Evolutionary conservation across 1,140 invertebrate species (phyloP), one percentile per base, ranked within the genome.

Genomic region (Macrocentrus cingulum): DNA sequence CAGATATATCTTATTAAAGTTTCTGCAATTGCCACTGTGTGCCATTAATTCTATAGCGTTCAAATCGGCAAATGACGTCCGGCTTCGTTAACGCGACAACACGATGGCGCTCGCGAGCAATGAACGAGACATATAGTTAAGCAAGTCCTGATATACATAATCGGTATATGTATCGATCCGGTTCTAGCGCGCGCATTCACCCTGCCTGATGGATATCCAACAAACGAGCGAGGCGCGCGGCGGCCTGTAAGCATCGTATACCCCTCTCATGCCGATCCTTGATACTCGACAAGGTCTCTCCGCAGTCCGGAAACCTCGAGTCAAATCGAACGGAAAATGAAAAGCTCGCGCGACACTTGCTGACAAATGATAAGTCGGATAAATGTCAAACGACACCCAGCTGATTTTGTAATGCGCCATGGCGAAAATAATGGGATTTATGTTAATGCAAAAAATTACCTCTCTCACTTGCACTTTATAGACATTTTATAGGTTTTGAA

Each of bases 291-390:
- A 48, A 25, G 22, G 20, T 48, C 46, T 50, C 8, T 3, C 11
- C 56, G 58, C 44, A 25, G 39, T 59, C 46, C 51, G 22, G 56
- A 49, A 53, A 48, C 57, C 45, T 64, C 67, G 68, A 63, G 61
- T 67, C 67, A 77, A 80, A 77, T 78, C 77, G 77, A 69, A 51
- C 62, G 74, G 77, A 80, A 78, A 80, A 80, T 80, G 74, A 72
- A 80, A 80, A 80, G 71, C 68, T 72, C 15, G 34, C 20, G 36
- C 75, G 72, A 65, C 63, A 66, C 68, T 65, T 62, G 68, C 70
- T 79, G 75, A 80, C 76, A 80, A 79, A 80, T 77, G 72, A 72
- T 70, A 50, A 62, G 51, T 63, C 23, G 22, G 15, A 41, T 37
- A 18, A 7, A 41, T 51, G 23, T 48, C 25, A 46, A 9, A n/a